Percentiles rank a stretch among this genome's conserved stretches.
Evolutionary conservation across 2,888 invertebrate genomes (phyloP).

Genomic region (Hypselothyrea guttata): DNA sequence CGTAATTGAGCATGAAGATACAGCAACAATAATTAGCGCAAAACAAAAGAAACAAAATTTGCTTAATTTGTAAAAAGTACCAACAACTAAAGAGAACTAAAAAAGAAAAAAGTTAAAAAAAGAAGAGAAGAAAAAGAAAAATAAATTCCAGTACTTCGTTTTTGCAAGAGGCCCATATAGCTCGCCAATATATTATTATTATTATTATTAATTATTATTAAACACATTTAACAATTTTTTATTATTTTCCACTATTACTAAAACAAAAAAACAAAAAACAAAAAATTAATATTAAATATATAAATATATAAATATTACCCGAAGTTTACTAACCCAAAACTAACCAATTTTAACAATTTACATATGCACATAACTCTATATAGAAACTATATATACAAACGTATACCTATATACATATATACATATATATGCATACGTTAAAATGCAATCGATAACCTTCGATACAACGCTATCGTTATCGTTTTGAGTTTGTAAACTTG

Average conservation of each 20-base stretch:
- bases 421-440: slow-evolving; percentile 22
- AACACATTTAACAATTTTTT: slow-evolving; percentile 71
- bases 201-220: slow-evolving; percentile 61
- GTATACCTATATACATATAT: slow-evolving; percentile 43
- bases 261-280: slow-evolving; percentile 48
- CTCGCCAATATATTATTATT: slow-evolving; percentile 82
- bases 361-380: slow-evolving; percentile 69
- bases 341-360: slow-evolving; percentile 78
- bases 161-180: slow-evolving; percentile 84
- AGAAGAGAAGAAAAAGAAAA: slow-evolving; percentile 61
- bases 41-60: slow-evolving; percentile 53
- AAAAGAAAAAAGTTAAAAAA: slow-evolving; percentile 51
- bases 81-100: slow-evolving; percentile 69
- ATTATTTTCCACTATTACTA: slow-evolving; percentile 67
- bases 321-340: slow-evolving; percentile 73
- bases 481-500: slow-evolving; percentile 76
- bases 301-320: slow-evolving; percentile 44
- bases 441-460: slow-evolving; percentile 35
- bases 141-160: slow-evolving; percentile 82
- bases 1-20: slow-evolving; percentile 63
- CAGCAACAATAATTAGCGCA: slow-evolving; percentile 74
- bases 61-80: slow-evolving; percentile 80
- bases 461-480: slow-evolving; percentile 39
- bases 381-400: slow-evolving; percentile 52
- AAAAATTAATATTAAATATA: slow-evolving; percentile 36